These are phyloP conservation scores for Montipora foliosa DNA, from an alignment of 64 coral and sea anemone species.

Conservation along the genomic window DNA sequence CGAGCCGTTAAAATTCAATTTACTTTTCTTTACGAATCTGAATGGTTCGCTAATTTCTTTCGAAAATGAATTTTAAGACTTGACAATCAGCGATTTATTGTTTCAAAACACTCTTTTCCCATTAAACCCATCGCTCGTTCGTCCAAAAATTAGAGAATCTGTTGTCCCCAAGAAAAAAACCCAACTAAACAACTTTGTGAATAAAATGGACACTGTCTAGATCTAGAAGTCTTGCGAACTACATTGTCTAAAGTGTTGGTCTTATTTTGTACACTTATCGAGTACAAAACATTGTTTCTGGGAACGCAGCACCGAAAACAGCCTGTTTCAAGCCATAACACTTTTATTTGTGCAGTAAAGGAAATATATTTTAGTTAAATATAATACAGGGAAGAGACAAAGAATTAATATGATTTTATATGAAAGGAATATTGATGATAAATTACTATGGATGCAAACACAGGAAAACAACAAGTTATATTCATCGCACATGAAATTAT, in stretches of 20 bases:
- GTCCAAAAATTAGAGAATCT: background rate
- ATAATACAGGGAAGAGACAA: background rate
- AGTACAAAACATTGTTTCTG: background rate
- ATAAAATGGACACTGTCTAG: too few species aligned
- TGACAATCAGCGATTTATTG: background rate
- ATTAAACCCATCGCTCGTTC: background rate
- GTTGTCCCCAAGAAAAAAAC: background rate
- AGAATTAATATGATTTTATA: background rate
- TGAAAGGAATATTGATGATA: background rate
- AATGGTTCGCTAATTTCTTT: background rate
- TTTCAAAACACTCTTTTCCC: background rate
- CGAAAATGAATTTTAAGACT: background rate
- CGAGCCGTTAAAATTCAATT: constrained; percentile 21
- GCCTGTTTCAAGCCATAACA: background rate
- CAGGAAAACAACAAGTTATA: background rate
- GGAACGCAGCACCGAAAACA: background rate
- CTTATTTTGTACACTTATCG: too few species aligned
- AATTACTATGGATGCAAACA: background rate
- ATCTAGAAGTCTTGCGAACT: background rate
- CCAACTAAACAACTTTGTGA: background rate
- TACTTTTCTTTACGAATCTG: background rate
- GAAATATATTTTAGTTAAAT: background rate
- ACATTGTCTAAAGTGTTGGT: background rate
- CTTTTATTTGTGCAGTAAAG: background rate
- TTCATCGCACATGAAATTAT: background rate